These are phyloP conservation scores for Neodontobutis hainanensis DNA, from an alignment of 2,113 vertebrate species.

Conservation along the genomic window DNA sequence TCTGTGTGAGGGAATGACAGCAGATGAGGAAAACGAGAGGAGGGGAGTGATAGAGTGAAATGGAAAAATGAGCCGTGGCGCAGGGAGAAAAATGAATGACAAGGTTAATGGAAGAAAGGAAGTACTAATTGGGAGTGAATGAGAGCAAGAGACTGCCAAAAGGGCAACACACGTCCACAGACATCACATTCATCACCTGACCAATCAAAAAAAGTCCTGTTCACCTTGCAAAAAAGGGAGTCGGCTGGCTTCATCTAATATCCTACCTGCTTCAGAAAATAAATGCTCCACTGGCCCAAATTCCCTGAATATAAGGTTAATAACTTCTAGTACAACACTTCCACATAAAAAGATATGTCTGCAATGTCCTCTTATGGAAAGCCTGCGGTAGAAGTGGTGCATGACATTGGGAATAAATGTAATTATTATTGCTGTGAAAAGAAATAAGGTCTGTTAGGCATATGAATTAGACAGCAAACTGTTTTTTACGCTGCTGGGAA, in stretches of 20 bases:
- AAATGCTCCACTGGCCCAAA: slow-evolving; percentile 62
- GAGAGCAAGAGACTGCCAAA: slow-evolving; percentile 29
- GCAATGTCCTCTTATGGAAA: slow-evolving; percentile 29
- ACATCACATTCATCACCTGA: slow-evolving; percentile 69
- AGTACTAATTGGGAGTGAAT: slow-evolving; percentile 42
- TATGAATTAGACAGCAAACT: slow-evolving; percentile 15
- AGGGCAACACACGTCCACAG: slow-evolving; percentile 38
- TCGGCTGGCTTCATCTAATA: slow-evolving; percentile 40
- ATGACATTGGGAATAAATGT: slow-evolving; percentile 37
- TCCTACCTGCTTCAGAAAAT: slow-evolving; percentile 31
- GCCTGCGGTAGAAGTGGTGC: slow-evolving; percentile 19
- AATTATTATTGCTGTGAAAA: slow-evolving; percentile 37
- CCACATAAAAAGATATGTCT: slow-evolving; percentile 31
- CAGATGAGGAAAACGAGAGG: slow-evolving; percentile 33
- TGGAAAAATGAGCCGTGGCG: slow-evolving; percentile 5
- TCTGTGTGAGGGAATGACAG: slow-evolving; percentile 36
- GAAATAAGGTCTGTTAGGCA: background rate
- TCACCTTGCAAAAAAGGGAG: slow-evolving; percentile 52
- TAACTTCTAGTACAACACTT: slow-evolving; percentile 47
- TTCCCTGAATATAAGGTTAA: slow-evolving; percentile 74
- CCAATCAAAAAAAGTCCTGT: slow-evolving; percentile 65
- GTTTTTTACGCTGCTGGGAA: slow-evolving; percentile 20
- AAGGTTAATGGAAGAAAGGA: slow-evolving; percentile 24
- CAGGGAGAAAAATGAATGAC: slow-evolving; percentile 17
- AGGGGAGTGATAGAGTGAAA: slow-evolving; percentile 22